These are phyloP conservation scores for Lanistes nyassanus DNA, from an alignment of 1,140 invertebrate species.

Conservation along the genomic window DNA sequence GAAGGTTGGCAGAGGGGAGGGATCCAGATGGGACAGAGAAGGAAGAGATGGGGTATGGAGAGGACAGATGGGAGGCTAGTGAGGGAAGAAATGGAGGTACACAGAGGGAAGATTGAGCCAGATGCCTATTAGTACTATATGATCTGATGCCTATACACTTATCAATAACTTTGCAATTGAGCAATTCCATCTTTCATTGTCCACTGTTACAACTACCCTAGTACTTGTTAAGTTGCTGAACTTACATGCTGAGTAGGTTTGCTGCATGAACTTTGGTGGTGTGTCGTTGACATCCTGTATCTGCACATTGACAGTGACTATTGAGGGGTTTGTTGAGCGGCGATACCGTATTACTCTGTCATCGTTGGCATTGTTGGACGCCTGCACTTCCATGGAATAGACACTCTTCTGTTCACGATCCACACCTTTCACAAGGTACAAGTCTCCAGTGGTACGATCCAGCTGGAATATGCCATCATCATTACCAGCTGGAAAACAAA, in stretches of 20 bases:
- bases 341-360: conserved; percentile 48
- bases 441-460: conserved; percentile 24
- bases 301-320: conserved; percentile 41
- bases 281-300: conserved; percentile 53
- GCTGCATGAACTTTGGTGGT: conserved; percentile 47
- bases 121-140: background rate
- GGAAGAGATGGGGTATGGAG: no score
- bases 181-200: no score
- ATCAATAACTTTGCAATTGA: no score
- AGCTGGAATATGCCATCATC: conserved; percentile 40
- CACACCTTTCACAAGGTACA: background rate
- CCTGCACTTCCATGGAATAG: conserved; percentile 45
- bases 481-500: conserved; percentile 45
- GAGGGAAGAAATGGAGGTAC: no score
- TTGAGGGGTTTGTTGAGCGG: conserved; percentile 45
- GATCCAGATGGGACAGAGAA: no score
- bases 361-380: conserved; percentile 53
- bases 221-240: conserved; percentile 22
- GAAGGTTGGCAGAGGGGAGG: no score
- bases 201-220: background rate
- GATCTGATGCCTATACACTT: background rate
- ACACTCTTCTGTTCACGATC: conserved; percentile 21
- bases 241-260: conserved; percentile 54
- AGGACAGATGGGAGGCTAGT: no score
- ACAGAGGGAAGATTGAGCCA: background rate